Conservation (phyloP, 2,888 invertebrate species). For the Parnassius orleans region DNA sequence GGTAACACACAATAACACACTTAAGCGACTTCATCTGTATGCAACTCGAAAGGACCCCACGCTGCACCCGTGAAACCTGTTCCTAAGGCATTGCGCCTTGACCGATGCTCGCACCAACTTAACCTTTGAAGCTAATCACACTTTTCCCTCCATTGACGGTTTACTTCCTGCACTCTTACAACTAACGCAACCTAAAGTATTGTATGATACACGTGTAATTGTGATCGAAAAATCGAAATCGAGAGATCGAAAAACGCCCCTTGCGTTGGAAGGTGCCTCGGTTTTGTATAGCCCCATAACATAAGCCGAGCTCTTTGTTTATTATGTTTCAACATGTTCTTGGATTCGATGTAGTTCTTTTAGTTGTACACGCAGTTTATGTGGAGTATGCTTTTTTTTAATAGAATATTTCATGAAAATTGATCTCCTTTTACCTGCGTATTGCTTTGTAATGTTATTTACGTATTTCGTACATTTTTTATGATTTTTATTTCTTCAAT, state of each 20-base stretch:
- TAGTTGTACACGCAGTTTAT: conserved; percentile 7
- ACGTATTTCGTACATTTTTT: background rate
- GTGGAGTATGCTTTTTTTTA: conserved; percentile 1
- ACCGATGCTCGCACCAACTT: conserved; percentile 18
- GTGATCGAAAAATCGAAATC: conserved; percentile 3
- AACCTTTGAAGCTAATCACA: conserved; percentile 9
- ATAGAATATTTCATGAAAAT: conserved; percentile 7
- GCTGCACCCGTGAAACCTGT: conserved; percentile 28
- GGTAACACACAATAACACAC: background rate
- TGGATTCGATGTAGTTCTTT: conserved; percentile 7
- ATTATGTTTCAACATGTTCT: conserved; percentile 14
- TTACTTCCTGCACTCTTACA: background rate
- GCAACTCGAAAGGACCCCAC: conserved; percentile 10
- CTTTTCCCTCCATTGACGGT: conserved; percentile 8
- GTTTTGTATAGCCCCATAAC: background rate
- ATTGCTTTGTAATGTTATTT: background rate
- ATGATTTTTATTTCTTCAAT: background rate
- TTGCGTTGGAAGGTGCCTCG: background rate
- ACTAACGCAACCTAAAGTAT: background rate
- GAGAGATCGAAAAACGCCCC: conserved; percentile 5
- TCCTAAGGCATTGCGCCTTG: conserved; percentile 27
- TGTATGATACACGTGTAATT: conserved; percentile 1
- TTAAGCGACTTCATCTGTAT: conserved; percentile 8
- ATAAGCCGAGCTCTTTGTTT: conserved; percentile 8
- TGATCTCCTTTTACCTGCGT: background rate